These are phyloP conservation scores for Guaruba guarouba DNA, from an alignment of 2,113 vertebrate species.

Conservation along the genomic window DNA sequence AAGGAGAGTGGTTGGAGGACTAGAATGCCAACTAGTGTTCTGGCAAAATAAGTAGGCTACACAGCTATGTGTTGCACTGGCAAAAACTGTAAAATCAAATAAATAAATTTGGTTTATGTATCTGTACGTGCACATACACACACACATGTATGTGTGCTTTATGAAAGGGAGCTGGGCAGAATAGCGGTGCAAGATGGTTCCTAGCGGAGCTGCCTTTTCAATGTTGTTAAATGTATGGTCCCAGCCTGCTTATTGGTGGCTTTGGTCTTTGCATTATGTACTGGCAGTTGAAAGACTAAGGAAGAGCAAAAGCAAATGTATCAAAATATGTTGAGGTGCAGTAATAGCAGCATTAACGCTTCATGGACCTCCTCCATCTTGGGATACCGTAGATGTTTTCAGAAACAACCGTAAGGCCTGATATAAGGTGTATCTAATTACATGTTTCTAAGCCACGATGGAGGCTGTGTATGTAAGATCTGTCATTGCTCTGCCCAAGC, in stretches of 20 bases:
- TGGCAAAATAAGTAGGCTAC: background rate
- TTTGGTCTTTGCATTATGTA: background rate
- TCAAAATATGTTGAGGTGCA: background rate
- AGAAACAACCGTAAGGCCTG: background rate
- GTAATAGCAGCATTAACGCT: background rate
- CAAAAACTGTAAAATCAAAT: background rate
- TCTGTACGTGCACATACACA: fast-evolving
- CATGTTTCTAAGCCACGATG: background rate
- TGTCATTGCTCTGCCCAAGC: background rate
- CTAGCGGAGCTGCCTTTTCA: background rate
- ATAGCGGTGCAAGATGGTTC: background rate
- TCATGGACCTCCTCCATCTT: background rate
- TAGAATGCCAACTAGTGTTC: background rate
- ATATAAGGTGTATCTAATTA: background rate
- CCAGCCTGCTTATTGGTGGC: background rate
- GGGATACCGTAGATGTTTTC: background rate
- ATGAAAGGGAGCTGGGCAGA: background rate
- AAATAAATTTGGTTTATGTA: background rate
- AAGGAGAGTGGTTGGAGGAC: background rate
- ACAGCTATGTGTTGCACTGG: background rate
- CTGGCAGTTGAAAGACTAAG: background rate
- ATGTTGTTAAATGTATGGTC: background rate
- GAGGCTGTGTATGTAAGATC: background rate
- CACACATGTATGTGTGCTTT: fast-evolving
- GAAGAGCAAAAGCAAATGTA: background rate